A percentile compares a stretch with the other conserved stretches of the same genome.
Evolutionary conservation across 2,113 vertebrate species (phyloP).

Genomic region (Neolamprologus variostigma): DNA sequence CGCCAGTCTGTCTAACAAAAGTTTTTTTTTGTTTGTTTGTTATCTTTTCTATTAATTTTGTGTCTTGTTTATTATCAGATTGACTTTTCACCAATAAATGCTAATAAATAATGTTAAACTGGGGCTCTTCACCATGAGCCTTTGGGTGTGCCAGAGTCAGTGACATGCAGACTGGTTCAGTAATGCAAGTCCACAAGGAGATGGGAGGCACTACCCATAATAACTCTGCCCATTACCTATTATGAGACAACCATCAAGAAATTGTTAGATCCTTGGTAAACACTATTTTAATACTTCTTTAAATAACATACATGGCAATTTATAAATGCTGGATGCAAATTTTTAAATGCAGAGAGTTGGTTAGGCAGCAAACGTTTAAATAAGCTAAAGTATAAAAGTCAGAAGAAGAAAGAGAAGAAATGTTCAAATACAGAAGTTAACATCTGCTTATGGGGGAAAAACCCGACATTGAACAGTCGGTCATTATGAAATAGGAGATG

Average conservation of each 20-base stretch:
- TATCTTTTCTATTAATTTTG: neutral
- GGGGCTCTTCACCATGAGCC: neutral
- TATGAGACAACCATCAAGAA: neutral
- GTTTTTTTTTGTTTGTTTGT: neutral
- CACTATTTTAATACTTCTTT: neutral
- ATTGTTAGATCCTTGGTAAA: neutral
- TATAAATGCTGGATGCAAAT: neutral
- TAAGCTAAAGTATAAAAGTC: fast-evolving
- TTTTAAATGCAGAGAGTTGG: neutral
- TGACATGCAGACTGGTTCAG: neutral
- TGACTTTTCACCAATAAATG: neutral
- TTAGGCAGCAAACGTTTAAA: neutral
- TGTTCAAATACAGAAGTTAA: neutral
- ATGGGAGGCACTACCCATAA: neutral
- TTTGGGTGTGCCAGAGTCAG: neutral
- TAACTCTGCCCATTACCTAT: neutral
- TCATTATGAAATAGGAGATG: neutral
- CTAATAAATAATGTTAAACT: neutral
- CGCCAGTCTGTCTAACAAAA: neutral
- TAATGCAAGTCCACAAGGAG: neutral
- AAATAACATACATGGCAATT: neutral
- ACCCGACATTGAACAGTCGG: neutral
- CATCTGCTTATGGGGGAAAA: neutral
- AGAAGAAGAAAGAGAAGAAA: neutral
- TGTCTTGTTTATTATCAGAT: neutral